Evolutionary conservation across 2,888 invertebrate species (phyloP), one percentile per base, ranked within the genome.

Genomic region (Drosophila anomalata): DNA sequence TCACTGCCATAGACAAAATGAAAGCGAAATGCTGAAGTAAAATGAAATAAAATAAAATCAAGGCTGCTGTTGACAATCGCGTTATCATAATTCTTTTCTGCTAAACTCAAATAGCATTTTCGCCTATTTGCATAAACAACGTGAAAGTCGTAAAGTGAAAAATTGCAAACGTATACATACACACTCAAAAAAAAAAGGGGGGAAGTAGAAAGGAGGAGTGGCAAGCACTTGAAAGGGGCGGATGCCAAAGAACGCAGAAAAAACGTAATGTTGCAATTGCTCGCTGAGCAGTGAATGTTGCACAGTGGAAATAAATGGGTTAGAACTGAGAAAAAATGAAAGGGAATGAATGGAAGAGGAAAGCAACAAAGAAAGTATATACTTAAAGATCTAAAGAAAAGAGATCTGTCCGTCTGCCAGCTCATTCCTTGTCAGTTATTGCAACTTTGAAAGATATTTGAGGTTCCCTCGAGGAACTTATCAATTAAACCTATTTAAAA

Each of bases 111-210:
- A 78, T 79, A 78, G 86, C 75, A 78, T 81, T 87, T 85, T 73
- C 78, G 86, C 87, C 86, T 78, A 87, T 88, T 87, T 87, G 87
- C 88, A 87, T 87, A 87, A 82, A 78, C 79, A 84, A 79, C 66
- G 73, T 69, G 85, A 77, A 87, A 87, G 87, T 81, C 84, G 74
- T 76, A 86, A 86, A 83, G 83, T 86, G 86, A 83, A 86, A 84
- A 84, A 83, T 86, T 83, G 84, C 77, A 73, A 65, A 81, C 22
- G 72, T 75, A 80, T 55, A 70, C 46, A 63, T 48, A 48, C 17
- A 46, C 7, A n/a, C 12, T 31, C 36, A 50, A 41, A 46, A 58
- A 17, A 36, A 5, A 46, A 55, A 54, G 20, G 55, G 33, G 46
- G 33, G 46, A 57, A 44, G 46, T 39, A 50, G 54, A 58, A 71